Percentiles rank a stretch among this genome's conserved stretches.
Conservation (phyloP, 1,140 invertebrate genomes). For the Rhynchophorus ferrugineus region DNA sequence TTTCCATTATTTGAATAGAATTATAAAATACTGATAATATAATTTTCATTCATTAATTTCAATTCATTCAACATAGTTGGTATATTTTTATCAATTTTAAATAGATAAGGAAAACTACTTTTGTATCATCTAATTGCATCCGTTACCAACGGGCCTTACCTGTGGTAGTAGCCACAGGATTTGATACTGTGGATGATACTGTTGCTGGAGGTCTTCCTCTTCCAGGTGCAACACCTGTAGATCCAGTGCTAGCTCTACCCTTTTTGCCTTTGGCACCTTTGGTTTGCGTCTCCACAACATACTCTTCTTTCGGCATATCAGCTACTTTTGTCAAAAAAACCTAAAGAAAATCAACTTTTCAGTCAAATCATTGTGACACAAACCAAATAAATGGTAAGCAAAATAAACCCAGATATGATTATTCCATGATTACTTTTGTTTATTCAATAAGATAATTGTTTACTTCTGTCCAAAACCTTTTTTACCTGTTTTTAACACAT, state of each 20-base stretch:
- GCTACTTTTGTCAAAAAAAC: conserved; percentile 59
- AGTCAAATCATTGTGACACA: neutral
- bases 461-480: too few relatives aligned
- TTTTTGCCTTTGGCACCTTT: conserved; percentile 68
- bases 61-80: too few relatives aligned
- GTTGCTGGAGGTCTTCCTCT: conserved; percentile 38
- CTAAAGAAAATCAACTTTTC: conserved; percentile 5
- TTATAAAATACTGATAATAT: too few relatives aligned
- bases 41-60: too few relatives aligned
- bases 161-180: conserved; percentile 32
- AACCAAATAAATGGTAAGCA: neutral
- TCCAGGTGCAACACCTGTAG: conserved; percentile 32
- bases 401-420: neutral
- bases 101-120: too few relatives aligned
- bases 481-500: too few relatives aligned
- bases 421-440: too few relatives aligned
- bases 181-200: conserved; percentile 35
- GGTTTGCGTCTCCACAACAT: conserved; percentile 66
- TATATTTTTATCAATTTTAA: too few relatives aligned
- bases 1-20: too few relatives aligned
- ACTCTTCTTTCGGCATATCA: conserved; percentile 88
- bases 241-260: conserved; percentile 32
- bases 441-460: too few relatives aligned
- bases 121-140: too few relatives aligned
- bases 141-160: too few relatives aligned